A percentile compares a stretch with the other conserved stretches of the same genome.
Evolutionary conservation across 2,797 vertebrate species (phyloP).

Genomic region (Sebastes itinus): DNA sequence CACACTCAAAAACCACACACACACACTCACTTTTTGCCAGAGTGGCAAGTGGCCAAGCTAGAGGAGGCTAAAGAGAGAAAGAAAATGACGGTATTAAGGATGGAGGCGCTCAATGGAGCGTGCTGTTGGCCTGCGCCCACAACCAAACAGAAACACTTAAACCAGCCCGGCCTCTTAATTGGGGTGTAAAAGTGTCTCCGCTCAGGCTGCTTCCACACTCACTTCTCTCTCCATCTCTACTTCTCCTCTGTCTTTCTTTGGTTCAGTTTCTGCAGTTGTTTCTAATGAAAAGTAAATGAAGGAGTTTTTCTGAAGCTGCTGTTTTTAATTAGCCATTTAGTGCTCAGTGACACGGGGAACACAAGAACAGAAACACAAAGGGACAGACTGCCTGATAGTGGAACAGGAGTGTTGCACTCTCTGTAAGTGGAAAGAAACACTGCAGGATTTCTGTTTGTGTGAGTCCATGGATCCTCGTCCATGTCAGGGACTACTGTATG

Average conservation of each 20-base stretch:
- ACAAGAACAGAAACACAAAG: neutral
- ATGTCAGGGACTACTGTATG: neutral
- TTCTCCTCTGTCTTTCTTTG: neutral
- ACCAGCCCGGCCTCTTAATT: slow-evolving; percentile 36
- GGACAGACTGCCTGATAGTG: neutral
- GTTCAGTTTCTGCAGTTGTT: slow-evolving; percentile 16
- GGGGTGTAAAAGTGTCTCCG: slow-evolving; percentile 35
- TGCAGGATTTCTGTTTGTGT: neutral
- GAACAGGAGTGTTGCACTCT: neutral
- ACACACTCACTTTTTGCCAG: slow-evolving; percentile 21
- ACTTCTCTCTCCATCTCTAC: neutral
- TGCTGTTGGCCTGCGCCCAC: slow-evolving; percentile 36
- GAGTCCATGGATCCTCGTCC: neutral
- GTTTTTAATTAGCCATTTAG: slow-evolving; percentile 45
- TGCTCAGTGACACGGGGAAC: slow-evolving; percentile 10
- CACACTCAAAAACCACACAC: slow-evolving; percentile 4
- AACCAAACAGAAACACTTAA: slow-evolving; percentile 57
- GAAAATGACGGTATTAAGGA: slow-evolving; percentile 45
- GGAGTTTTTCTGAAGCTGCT: slow-evolving; percentile 26
- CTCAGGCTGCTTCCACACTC: slow-evolving; percentile 28
- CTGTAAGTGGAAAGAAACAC: neutral
- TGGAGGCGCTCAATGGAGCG: slow-evolving; percentile 32
- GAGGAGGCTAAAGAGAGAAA: slow-evolving; percentile 29
- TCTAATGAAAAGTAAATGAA: slow-evolving; percentile 44
- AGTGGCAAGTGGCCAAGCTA: slow-evolving; percentile 40